Evolutionary conservation across 2,113 vertebrate genomes (phyloP), one percentile per base, ranked within the genome.

Genomic region (Cyrtonyx montezumae): DNA sequence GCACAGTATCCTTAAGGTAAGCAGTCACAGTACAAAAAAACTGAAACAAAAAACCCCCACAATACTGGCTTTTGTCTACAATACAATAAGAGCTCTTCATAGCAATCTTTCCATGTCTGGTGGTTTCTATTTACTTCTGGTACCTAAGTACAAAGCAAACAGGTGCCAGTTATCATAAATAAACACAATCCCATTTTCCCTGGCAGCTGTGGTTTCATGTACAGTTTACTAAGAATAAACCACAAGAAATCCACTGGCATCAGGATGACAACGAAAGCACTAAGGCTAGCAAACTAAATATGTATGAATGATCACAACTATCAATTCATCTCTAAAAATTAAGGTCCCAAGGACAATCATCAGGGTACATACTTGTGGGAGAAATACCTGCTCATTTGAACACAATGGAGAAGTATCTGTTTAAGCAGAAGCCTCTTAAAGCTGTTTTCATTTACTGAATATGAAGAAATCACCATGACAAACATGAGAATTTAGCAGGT

Each of bases 161-260:
- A 91, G 56, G 88, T 89, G 87, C 58, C 77, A 91, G 93, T 90
- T 93, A 90, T 91, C 86, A 91, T 96, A 37, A 45, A 87, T 83
- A 93, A 95, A 92, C 78, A 91, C 51, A 81, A 45, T 25, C 56
- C 37, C 68, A 53, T 75, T 91, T 66, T 94, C 58, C 63, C n/a
- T 74, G 3, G 70, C 61, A 79, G 80, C 80, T 87, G 40, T 37
- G 79, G 80, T 70, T 63, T 83, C n/a, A 42, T 55, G 25, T 30
- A 67, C 28, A 12, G 12, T 79, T 89, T 77, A 82, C 75, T 77
- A 87, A 88, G 75, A 94, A 91, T 26, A 93, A 66, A 92, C 51
- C 8, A 62, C 63, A 77, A 0, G 2, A 95, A 85, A 82, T 34
- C 17, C 48, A 89, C 36, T 69, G 61, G 84, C 73, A 87, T 68